phyloP scores from a whole-genome alignment of 2,113 vertebrate genomes.

The Zosterops lateralis region DNA sequence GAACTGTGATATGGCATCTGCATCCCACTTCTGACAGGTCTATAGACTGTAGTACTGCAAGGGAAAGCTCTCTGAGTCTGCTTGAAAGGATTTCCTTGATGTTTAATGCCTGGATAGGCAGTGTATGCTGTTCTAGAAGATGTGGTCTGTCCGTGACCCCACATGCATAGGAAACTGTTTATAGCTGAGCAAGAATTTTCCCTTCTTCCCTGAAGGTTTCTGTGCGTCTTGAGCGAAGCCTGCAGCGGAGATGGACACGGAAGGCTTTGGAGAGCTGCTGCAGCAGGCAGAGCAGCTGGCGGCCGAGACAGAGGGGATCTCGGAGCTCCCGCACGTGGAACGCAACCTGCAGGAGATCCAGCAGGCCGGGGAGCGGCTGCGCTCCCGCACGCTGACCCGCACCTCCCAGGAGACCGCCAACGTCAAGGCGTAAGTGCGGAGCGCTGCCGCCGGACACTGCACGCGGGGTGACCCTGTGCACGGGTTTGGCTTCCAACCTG shows the following conservation, averaged over 20 bases:
- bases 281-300: slow-evolving; percentile 98
- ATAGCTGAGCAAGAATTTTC: neutral
- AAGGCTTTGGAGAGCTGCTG: slow-evolving; percentile 94
- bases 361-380: slow-evolving; percentile 91
- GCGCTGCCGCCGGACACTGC: fast-evolving
- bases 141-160: neutral
- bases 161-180: neutral
- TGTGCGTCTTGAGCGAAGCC: neutral
- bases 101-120: neutral
- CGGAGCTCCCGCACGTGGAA: slow-evolving; percentile 92
- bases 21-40: neutral
- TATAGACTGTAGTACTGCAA: neutral
- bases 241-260: slow-evolving; percentile 82
- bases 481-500: fast-evolving
- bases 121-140: neutral
- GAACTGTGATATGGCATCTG: neutral
- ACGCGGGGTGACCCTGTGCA: fast-evolving
- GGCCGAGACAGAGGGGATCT: slow-evolving; percentile 93
- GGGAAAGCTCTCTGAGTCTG: neutral
- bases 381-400: slow-evolving; percentile 91
- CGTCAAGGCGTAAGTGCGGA: slow-evolving; percentile 92
- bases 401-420: slow-evolving; percentile 95
- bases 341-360: slow-evolving; percentile 96
- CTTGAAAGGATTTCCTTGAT: neutral
- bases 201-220: neutral